Evolutionary conservation across 2,888 invertebrate species (phyloP), one percentile per base, ranked within the genome.

Genomic region (Chydorus sphaericus): DNA sequence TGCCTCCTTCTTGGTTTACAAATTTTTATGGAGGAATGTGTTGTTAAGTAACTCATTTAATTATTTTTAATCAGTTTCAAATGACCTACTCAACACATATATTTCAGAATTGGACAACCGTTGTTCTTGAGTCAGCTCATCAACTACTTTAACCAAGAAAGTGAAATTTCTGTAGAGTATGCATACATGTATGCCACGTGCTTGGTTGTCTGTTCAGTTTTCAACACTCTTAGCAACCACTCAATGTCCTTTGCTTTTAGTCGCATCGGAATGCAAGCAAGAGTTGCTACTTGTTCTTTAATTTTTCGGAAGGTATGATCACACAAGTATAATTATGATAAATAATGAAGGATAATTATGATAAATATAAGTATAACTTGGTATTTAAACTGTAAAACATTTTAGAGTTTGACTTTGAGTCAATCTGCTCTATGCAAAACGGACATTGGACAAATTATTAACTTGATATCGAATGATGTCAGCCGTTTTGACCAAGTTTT

Each of bases 401-500:
- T 39, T 39, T 7, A 26, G 28, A 26, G 29, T 16, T 16, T 50
- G 23, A 33, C 3, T 11, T 26, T 50, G 16, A 85, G 85, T 55
- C 85, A 85, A 68, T 82, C 82, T 5, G 87, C 92, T 1, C 72
- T 91, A 50, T 84, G 84, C 6, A 82, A 89, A 68, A 91, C 92
- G 0, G 85, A 91, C 0, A 83, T 85, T 0, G 94, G 94, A 0
- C 90, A 93, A 70, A 81, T 96, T 59, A 90, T 94, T 31, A 94
- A 94, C 68, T 77, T 96, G n/a, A 73, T 97, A 57, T 91, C 94
- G 1, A 96, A 94, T 67, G 96, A 97, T 70, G 89, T 96, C 61
- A 87, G 85, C 65, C 79, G 86, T 54, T 92, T 96, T 69, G 96
- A 96, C 68, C 80, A 90, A 66, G 86, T 87, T 11, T 79, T 90